A percentile compares a stretch with the other conserved stretches of the same genome.
Evolutionary conservation across 2,888 invertebrate genomes (phyloP).

Genomic region (Spilarctia lutea): DNA sequence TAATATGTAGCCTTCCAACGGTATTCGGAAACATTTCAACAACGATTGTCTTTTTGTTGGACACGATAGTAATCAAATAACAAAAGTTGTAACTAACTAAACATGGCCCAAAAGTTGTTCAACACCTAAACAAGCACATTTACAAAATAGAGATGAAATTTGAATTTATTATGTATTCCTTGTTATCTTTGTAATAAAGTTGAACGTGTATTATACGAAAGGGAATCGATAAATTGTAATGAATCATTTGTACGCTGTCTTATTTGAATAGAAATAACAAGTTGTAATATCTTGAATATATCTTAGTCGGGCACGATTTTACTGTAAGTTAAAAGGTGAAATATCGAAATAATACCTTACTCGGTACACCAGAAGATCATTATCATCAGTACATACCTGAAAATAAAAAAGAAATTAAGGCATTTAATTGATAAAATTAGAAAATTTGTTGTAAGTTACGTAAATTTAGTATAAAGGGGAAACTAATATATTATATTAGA

Average conservation of each 20-base stretch:
- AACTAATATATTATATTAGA: too few species aligned
- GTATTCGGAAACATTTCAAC: conserved; percentile 48
- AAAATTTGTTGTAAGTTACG: not conserved
- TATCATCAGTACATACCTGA: conserved; percentile 58
- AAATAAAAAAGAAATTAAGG: conserved; percentile 48
- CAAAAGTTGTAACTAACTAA: conserved; percentile 48
- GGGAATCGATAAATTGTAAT: conserved; percentile 2
- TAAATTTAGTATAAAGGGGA: too few species aligned
- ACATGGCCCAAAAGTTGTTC: conserved; percentile 46
- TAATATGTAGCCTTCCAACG: conserved; percentile 44
- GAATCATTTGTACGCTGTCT: conserved; percentile 46
- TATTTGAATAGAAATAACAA: conserved; percentile 38
- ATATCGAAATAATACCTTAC: conserved; percentile 14
- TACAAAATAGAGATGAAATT: conserved; percentile 16
- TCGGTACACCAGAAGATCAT: conserved; percentile 17
- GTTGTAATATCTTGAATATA: conserved; percentile 33
- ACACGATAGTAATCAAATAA: conserved; percentile 57
- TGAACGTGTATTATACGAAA: conserved; percentile 8
- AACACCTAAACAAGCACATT: conserved; percentile 43
- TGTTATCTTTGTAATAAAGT: conserved; percentile 24
- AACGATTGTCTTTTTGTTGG: conserved; percentile 57
- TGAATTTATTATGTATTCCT: conserved; percentile 15
- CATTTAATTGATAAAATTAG: not conserved
- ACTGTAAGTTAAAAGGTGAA: conserved; percentile 42
- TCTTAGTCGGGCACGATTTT: conserved; percentile 39